Base-by-base conservation (phyloP, 1,140 invertebrate species). In the Hesperophylax magnus region DNA sequence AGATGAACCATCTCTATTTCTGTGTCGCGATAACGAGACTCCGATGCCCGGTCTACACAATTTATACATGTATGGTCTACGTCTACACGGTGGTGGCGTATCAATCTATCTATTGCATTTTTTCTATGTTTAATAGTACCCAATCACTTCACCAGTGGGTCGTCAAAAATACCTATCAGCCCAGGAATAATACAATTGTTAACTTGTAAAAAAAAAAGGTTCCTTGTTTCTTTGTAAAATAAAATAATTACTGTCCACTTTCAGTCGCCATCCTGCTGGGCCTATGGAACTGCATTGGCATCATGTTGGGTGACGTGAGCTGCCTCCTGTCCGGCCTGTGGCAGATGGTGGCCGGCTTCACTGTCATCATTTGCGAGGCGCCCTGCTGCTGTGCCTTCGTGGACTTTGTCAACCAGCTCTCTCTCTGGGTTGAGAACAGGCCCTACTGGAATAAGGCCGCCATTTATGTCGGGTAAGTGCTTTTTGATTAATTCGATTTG, bases 311-410 rank as follows among this genome's bases (percentile, higher is more conserved):
- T 31, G 86, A 92, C 72, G 87, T 95, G 58, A 67, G 85, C 65
- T 96, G 95, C 88, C 89, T 98, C 18, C 89, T 98, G 52, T 93
- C 94, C 63, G 97, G 97, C 72, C 93, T 98, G 79, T 94, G 95
- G 91, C 96, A 97, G 92, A 95, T 98, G 94, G 84, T 97, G 63
- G 93, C 94, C 71, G 97, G 97, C 60, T 97, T 98, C 89, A 85
- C 96, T 76, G 93, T 97, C 61, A 91, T 98, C 82, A 92, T 95
- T 6, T 92, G 98, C 85, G 98, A 99, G 90, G 97, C 97, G 14
- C 97, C 97, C 0, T 98, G 96, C 87, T 98, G 97, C 89, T 98
- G 97, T 89, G 92, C 97, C 87, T 99, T 97, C 89, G 93, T 99
- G 82, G 97, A 98, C 86, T 96, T 97, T 90, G 96, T 98, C 78